Conservation (phyloP, 2,797 vertebrate species). For the Chrosomus eos region DNA sequence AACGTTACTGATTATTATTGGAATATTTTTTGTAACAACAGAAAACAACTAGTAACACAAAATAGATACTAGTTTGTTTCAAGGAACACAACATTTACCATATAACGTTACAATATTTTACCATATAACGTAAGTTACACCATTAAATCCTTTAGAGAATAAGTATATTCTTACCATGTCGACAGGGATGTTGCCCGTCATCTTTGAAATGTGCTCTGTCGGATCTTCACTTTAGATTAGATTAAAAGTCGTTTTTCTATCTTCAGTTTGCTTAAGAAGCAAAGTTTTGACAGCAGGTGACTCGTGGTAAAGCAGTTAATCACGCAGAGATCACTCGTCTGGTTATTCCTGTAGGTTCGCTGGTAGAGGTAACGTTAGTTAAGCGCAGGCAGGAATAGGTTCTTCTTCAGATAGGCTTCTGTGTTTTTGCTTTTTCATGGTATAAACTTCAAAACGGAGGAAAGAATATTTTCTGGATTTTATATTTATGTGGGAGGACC, state of each 20-base stretch:
- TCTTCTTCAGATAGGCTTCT: constrained; percentile 42
- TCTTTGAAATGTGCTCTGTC: constrained; percentile 65
- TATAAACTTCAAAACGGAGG: constrained; percentile 11
- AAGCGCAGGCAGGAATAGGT: constrained; percentile 44
- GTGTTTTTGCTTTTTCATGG: constrained; percentile 50
- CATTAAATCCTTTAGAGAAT: not conserved
- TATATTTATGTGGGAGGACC: constrained; percentile 66
- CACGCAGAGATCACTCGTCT: constrained; percentile 13
- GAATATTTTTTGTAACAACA: not conserved
- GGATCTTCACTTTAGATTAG: constrained; percentile 52
- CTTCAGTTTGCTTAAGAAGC: constrained; percentile 17
- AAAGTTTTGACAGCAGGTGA: constrained; percentile 34
- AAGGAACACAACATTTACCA: not conserved
- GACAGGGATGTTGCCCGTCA: constrained; percentile 78
- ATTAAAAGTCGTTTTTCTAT: constrained; percentile 30
- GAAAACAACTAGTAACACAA: not conserved
- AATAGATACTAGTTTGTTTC: not conserved
- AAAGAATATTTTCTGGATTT: constrained; percentile 34
- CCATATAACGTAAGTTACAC: not conserved
- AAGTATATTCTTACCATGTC: constrained; percentile 76
- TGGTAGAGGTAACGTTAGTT: constrained; percentile 24
- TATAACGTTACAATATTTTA: not conserved
- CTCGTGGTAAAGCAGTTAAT: constrained; percentile 28
- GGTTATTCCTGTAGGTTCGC: constrained; percentile 47
- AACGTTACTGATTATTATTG: not conserved